Evolutionary conservation across 2,888 invertebrate species (phyloP).

Genomic region (Coleophora deauratella): DNA sequence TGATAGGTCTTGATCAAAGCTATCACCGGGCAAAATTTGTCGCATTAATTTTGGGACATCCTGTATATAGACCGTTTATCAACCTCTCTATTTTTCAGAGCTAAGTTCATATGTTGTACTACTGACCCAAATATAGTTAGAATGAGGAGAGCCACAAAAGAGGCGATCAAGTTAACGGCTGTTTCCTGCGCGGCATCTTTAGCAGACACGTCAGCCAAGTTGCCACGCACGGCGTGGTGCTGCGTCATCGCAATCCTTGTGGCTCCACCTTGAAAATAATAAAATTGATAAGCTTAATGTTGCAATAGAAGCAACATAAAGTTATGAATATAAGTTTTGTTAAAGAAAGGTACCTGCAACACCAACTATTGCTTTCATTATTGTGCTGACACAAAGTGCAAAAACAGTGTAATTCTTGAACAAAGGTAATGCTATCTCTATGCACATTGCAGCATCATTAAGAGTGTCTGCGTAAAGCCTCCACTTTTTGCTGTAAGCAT

Average conservation of each 20-base stretch:
- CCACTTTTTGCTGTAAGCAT: conserved; percentile 97
- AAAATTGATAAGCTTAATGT: neutral
- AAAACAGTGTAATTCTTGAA: conserved; percentile 75
- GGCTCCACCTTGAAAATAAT: conserved; percentile 79
- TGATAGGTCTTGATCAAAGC: too few relatives aligned
- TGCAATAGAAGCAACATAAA: neutral
- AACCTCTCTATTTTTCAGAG: too few relatives aligned
- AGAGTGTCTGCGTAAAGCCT: conserved; percentile 93
- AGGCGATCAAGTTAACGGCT: conserved; percentile 91
- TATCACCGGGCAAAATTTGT: too few relatives aligned
- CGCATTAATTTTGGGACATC: too few relatives aligned
- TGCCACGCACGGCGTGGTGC: conserved; percentile 92
- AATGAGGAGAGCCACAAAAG: conserved; percentile 84
- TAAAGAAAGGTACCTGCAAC: conserved; percentile 87
- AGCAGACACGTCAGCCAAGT: conserved; percentile 93
- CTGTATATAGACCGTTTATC: too few relatives aligned
- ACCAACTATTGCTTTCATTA: conserved; percentile 90
- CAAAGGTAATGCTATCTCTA: conserved; percentile 88
- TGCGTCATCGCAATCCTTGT: conserved; percentile 94
- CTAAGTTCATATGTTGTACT: neutral
- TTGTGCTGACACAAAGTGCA: conserved; percentile 82
- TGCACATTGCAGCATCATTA: conserved; percentile 91
- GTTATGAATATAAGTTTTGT: neutral
- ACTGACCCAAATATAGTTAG: conserved; percentile 77
- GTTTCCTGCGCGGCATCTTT: conserved; percentile 99